Evolutionary conservation across 1,140 invertebrate genomes (phyloP).

Genomic region (Nilaparvata lugens): DNA sequence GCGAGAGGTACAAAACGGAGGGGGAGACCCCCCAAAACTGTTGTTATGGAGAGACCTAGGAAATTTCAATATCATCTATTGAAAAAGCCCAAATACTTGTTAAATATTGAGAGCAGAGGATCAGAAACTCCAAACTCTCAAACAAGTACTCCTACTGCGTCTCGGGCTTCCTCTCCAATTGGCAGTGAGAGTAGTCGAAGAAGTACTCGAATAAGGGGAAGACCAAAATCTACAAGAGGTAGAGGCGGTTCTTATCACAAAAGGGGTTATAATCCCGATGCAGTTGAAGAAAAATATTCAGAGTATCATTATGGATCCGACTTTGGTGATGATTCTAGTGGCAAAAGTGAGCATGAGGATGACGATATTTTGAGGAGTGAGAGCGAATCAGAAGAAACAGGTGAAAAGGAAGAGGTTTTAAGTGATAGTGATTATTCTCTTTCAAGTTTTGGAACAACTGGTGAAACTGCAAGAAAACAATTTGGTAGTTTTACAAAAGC

Average conservation of each 20-base stretch:
- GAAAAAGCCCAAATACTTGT: conserved; percentile 85
- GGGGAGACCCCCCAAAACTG: conserved; percentile 80
- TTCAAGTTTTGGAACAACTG: conserved; percentile 62
- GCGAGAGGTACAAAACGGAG: conserved; percentile 75
- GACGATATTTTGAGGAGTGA: conserved; percentile 53
- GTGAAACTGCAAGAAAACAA: conserved; percentile 48
- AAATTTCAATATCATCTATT: conserved; percentile 79
- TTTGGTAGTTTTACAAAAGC: conserved; percentile 39
- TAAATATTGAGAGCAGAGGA: conserved; percentile 52
- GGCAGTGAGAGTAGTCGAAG: conserved; percentile 57
- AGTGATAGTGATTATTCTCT: conserved; percentile 78
- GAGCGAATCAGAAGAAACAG: conserved; percentile 51
- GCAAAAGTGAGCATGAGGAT: conserved; percentile 65
- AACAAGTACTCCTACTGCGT: conserved; percentile 64
- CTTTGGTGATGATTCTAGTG: conserved; percentile 75
- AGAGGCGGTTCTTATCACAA: conserved; percentile 41
- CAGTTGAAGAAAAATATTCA: conserved; percentile 66
- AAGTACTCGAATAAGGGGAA: conserved; percentile 40
- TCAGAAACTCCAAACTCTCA: conserved; percentile 50
- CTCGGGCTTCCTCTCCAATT: conserved; percentile 62
- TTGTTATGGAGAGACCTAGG: conserved; percentile 67
- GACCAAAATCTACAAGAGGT: conserved; percentile 26
- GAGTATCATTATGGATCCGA: conserved; percentile 86
- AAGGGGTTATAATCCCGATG: conserved; percentile 60
- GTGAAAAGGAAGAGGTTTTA: conserved; percentile 51